Evolutionary conservation across 1,140 invertebrate species (phyloP), one percentile per base, ranked within the genome.

Genomic region (Bursaphelenchus mucronatus): DNA sequence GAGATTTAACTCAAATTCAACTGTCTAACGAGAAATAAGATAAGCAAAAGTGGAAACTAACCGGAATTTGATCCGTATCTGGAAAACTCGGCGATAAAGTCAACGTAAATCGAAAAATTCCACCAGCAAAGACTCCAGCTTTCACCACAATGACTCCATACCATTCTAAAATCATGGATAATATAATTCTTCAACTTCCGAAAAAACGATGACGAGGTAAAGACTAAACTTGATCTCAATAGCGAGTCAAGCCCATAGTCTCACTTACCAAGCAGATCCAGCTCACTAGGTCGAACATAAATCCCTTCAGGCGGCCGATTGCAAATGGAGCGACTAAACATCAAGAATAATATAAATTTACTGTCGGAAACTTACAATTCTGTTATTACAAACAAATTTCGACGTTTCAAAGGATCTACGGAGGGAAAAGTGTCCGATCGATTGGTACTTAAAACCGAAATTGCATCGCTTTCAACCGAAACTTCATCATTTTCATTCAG

Each of bases 61-160:
- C 43, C 11, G 57, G 57, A n/a, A 59, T 44, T 59, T 59, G 57
- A 45, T 59, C 40, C 11, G 57, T 41, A 15, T 59, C 57, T 13
- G 57, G 57, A 9, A 59, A 59, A 11, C 40, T 59, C 1, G 57
- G 11, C 5, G 57, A 44, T 17, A 59, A 44, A 3, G 57, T 59
- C 17, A 59, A 50, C 4, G 13, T 59, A 59, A 59, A 59, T 5
- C 57, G 57, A 50, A 59, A 59, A 39, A 59, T 59, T n/a, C 57
- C 57, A 44, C 57, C 57, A 44, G 57, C 57, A 39, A 59, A 59
- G 10, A 59, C 57, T 4, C 57, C 57, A 11, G 57, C 40, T 39
- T 59, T 59, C 40, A 59, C 40, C 17, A 59, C 57, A 50, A 59
- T 59, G 15, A 59, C 40, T 59, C 57, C 57, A 50, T 44, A 59